Evolutionary conservation across 1,140 invertebrate genomes (phyloP).

Genomic region (Kradibia gibbosae): DNA sequence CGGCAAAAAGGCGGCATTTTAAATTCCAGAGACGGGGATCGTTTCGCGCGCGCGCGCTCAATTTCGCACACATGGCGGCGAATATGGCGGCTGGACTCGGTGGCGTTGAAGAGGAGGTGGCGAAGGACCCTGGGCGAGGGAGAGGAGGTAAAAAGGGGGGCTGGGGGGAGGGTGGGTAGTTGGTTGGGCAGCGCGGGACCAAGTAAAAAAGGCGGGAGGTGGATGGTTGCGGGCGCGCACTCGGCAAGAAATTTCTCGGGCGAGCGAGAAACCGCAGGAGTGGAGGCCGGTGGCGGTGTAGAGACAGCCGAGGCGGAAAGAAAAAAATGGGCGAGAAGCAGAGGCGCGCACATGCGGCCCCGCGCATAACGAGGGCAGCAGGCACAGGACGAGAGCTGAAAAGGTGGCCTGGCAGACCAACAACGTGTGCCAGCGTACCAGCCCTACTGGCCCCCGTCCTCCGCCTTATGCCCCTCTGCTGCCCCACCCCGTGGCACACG

Average conservation of each 20-base stretch:
- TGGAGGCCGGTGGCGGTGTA: background rate
- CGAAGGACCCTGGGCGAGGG: background rate
- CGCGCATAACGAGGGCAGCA: slow-evolving; percentile 7
- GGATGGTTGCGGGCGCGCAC: background rate
- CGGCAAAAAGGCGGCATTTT: slow-evolving; percentile 35
- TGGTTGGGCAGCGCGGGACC: too few species aligned
- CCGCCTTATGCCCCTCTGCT: background rate
- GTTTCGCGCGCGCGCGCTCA: slow-evolving; percentile 34
- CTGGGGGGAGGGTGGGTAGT: too few species aligned
- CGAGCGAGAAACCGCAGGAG: background rate
- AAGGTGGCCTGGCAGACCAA: background rate
- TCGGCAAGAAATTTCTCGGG: slow-evolving; percentile 17
- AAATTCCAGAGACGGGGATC: slow-evolving; percentile 47
- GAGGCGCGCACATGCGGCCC: background rate
- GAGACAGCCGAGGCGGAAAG: background rate
- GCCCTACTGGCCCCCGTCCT: background rate
- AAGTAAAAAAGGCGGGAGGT: background rate
- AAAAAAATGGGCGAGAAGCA: background rate
- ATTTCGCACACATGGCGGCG: too few species aligned
- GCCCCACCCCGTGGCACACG: background rate
- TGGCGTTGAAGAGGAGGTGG: too few species aligned
- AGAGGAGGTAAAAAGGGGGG: background rate
- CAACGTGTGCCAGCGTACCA: background rate
- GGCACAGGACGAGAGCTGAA: background rate
- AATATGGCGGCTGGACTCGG: too few species aligned